Evolutionary conservation across 2,888 invertebrate genomes (phyloP), one percentile per base, ranked within the genome.

Genomic region (Drosophila subsilvestris): DNA sequence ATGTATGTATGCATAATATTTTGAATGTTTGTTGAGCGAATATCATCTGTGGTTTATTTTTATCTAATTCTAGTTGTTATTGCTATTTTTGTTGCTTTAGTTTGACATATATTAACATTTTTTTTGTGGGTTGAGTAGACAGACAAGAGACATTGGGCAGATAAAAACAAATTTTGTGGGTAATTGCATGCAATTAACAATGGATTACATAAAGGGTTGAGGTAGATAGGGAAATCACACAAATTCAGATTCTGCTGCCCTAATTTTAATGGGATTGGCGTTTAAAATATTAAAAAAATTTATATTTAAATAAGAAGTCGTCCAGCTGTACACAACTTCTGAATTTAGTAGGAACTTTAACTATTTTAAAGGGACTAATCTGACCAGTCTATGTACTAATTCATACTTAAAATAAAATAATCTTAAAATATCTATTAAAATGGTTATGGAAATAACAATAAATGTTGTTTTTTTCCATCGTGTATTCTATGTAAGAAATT

Each of bases 31-130:
- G 18, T 20, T 10, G 48, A 57, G 59, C 49, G 62, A 53, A 59
- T 82, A 72, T 79, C 86, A 77, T 80, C 68, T 67, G 66, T 58
- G 67, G 86, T 71, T 78, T 78, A 76, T 86, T 74, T 82, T 75
- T 78, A 86, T 86, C 78, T 75, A 32, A 57, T 61, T 70, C 51
- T 7, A 37, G n/a, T 37, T 37, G 37, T 10, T 32, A 32, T 68
- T 42, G n/a, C 12, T 18, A 17, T 27, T 62, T 49, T 58, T 43
- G 59, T 18, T 69, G 42, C 61, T 48, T 44, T 9, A 18, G 57
- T 67, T 59, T 22, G 79, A 83, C 79, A 81, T 76, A 83, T 86
- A 82, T 82, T 82, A 80, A 74, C 72, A 63, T 25, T 57, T 66
- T 70, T 45, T 57, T 61, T 56, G 63, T 69, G 57, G 79, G 68